Percentiles rank a stretch among this genome's conserved stretches.
Evolutionary conservation across 1,140 invertebrate genomes (phyloP).

Genomic region (Drosophila truncata): DNA sequence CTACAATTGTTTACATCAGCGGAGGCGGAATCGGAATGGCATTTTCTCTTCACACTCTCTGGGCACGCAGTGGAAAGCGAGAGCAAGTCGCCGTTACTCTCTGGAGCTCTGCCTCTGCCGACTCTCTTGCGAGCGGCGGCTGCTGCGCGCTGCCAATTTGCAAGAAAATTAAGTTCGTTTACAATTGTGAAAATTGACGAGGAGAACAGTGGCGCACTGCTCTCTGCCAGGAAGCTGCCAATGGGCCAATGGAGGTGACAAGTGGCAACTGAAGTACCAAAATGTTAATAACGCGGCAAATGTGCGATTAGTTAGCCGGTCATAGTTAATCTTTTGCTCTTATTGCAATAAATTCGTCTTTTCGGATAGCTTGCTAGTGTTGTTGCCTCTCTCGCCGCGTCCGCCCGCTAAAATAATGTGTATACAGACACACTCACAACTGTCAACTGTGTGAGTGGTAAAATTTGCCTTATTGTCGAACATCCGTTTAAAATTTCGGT

Average conservation of each 20-base stretch:
- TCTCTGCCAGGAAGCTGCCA: constrained; percentile 61
- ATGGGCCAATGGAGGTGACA: constrained; percentile 57
- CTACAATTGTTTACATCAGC: constrained; percentile 62
- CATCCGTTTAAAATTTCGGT: constrained; percentile 66
- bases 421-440: constrained; percentile 36
- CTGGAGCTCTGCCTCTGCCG: constrained; percentile 38
- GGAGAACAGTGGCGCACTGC: constrained; percentile 38
- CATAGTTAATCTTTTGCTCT: constrained; percentile 5
- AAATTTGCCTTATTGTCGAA: constrained; percentile 58
- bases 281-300: constrained; percentile 8
- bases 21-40: constrained; percentile 12
- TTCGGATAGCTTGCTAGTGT: constrained; percentile 4
- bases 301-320: constrained; percentile 2
- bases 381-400: constrained; percentile 54
- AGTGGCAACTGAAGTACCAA: constrained; percentile 43
- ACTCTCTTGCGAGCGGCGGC: constrained; percentile 50
- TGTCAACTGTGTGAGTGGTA: constrained; percentile 65
- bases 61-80: constrained; percentile 7
- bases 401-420: constrained; percentile 56
- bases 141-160: constrained; percentile 77
- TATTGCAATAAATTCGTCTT: constrained; percentile 16
- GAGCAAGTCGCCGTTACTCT: constrained; percentile 1
- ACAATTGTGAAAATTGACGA: constrained; percentile 70
- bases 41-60: constrained; percentile 15
- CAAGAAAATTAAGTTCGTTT: constrained; percentile 78